Conservation (phyloP, 2,113 vertebrate genomes). For the Taurulus bubalis region DNA sequence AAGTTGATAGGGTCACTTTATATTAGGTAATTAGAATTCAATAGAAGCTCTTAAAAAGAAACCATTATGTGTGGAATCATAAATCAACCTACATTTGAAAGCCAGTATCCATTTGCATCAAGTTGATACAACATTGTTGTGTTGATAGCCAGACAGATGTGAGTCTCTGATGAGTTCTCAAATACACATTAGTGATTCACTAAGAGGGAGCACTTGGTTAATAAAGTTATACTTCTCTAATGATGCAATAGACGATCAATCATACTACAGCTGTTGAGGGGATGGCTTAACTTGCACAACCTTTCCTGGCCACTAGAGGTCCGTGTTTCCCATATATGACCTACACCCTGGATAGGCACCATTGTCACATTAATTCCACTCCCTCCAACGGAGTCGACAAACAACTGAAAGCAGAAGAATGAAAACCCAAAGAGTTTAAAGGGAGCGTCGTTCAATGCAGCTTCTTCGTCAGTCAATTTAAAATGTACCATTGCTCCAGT, state of each 20-base stretch:
- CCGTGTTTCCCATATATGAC: constrained; percentile 42
- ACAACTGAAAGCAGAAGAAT: background rate
- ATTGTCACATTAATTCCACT: background rate
- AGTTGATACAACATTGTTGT: background rate
- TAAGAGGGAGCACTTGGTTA: background rate
- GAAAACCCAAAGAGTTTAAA: background rate
- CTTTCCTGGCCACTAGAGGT: constrained; percentile 57
- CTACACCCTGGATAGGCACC: rapidly evolving
- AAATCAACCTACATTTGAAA: background rate
- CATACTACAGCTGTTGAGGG: too few relatives aligned
- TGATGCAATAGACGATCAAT: background rate
- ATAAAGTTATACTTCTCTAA: background rate
- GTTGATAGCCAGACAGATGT: background rate
- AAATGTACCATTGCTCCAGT: constrained; percentile 1
- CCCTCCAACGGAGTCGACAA: background rate
- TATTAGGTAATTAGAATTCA: background rate
- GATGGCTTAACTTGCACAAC: background rate
- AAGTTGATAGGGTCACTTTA: background rate
- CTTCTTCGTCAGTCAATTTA: background rate
- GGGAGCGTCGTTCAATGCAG: background rate
- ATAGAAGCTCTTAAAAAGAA: background rate
- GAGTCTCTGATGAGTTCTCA: background rate
- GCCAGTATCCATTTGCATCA: background rate
- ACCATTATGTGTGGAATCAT: background rate
- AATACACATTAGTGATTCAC: background rate